These are phyloP conservation scores for Steatocranus sp. DNA, from an alignment of 2,797 vertebrate genomes.

Conservation along the genomic window DNA sequence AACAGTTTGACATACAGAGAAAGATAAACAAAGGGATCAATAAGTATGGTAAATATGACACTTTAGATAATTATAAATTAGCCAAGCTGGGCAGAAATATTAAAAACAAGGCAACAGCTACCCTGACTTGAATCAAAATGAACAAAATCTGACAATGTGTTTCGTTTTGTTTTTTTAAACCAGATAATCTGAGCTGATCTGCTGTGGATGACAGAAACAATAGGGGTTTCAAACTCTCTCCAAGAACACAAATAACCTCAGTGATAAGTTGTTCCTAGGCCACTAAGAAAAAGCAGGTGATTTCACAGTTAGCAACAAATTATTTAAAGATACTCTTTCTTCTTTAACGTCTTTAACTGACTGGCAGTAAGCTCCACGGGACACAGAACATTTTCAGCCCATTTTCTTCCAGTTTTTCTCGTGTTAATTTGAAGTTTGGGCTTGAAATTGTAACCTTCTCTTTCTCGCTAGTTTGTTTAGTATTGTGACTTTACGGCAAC, in stretches of 20 bases:
- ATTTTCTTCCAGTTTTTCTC: neutral
- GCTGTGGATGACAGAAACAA: neutral
- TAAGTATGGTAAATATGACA: neutral
- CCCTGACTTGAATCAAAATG: neutral
- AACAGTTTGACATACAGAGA: neutral
- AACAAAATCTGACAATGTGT: neutral
- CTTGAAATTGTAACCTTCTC: neutral
- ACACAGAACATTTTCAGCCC: neutral
- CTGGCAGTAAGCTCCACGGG: neutral
- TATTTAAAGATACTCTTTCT: neutral
- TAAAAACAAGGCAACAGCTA: neutral
- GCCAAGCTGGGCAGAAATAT: neutral
- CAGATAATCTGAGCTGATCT: neutral
- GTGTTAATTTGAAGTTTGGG: neutral
- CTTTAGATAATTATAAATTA: neutral
- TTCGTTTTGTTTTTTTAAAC: neutral
- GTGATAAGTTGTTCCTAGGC: neutral
- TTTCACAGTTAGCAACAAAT: neutral
- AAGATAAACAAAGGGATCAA: neutral
- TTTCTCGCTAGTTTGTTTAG: neutral
- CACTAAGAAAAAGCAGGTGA: neutral
- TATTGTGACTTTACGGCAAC: neutral
- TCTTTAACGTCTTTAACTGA: neutral
- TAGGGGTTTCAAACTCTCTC: neutral
- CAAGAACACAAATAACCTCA: neutral